Percentiles rank a stretch among this genome's conserved stretches.
phyloP scores from a whole-genome alignment of 1,140 invertebrate species.

The Drosophila littoralis region DNA sequence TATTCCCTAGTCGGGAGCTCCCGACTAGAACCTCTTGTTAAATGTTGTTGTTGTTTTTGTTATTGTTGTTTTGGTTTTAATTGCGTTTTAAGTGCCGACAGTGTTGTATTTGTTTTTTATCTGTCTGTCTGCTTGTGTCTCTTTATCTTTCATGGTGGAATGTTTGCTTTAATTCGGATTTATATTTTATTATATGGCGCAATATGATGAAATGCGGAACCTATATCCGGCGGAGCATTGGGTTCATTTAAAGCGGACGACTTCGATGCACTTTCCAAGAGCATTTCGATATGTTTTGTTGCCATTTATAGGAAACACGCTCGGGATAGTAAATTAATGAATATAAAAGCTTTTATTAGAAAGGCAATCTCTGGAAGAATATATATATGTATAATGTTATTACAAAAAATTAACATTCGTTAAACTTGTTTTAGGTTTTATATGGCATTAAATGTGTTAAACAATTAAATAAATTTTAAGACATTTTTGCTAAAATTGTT shows the following conservation, averaged over 20 bases:
- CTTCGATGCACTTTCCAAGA: not conserved
- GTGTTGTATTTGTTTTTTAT: slow-evolving; percentile 1
- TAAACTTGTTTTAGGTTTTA: not conserved
- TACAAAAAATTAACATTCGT: not conserved
- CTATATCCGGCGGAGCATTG: not conserved
- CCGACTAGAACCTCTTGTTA: too few relatives aligned
- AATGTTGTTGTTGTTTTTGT: slow-evolving; percentile 18
- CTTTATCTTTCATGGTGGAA: slow-evolving; percentile 8
- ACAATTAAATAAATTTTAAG: not conserved
- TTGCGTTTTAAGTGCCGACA: slow-evolving; percentile 32
- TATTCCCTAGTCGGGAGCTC: too few relatives aligned
- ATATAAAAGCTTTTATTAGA: too few relatives aligned
- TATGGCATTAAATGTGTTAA: not conserved
- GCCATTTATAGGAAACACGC: not conserved
- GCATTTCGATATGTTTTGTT: not conserved
- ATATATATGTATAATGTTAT: not conserved
- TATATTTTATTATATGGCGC: not conserved
- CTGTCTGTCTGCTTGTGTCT: slow-evolving; percentile 29
- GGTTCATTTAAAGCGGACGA: not conserved
- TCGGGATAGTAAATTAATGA: too few relatives aligned
- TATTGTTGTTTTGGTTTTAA: slow-evolving; percentile 25
- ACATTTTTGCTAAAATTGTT: too few relatives aligned
- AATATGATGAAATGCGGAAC: slow-evolving; percentile 10
- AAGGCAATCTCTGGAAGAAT: too few relatives aligned
- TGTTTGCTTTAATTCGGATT: slow-evolving; percentile 4